Conservation (phyloP, 2,888 invertebrate species). For the Mesodorylaimus sp. region DNA sequence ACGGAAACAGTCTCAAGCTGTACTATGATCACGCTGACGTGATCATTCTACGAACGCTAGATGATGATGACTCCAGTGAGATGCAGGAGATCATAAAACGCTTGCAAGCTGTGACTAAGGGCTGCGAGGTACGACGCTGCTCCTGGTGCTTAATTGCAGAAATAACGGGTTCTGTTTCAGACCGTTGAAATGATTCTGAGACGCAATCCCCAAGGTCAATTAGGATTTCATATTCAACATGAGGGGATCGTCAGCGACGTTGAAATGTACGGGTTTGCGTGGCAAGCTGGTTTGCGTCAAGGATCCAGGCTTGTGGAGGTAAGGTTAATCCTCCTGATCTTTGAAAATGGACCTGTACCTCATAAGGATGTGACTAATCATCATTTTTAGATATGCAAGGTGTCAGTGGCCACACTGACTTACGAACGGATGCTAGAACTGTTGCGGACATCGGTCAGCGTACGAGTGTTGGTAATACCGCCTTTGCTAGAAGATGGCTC, state of each 20-base stretch:
- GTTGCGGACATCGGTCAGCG: conserved; percentile 65
- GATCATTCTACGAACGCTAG: conserved; percentile 44
- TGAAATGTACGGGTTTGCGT: conserved; percentile 44
- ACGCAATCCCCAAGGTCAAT: conserved; percentile 59
- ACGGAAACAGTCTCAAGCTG: conserved; percentile 45
- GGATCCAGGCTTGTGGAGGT: conserved; percentile 70
- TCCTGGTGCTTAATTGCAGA: not conserved
- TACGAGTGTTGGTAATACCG: conserved; percentile 61
- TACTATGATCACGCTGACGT: conserved; percentile 89
- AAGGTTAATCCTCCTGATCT: not conserved
- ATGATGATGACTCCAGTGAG: conserved; percentile 40
- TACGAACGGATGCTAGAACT: conserved; percentile 83
- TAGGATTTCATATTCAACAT: conserved; percentile 43
- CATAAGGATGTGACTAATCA: not conserved
- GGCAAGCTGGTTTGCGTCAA: conserved; percentile 60
- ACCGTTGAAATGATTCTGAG: conserved; percentile 60
- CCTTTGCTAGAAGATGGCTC: conserved; percentile 47
- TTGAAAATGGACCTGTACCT: not conserved
- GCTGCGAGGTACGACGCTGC: conserved; percentile 35
- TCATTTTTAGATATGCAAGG: conserved; percentile 50
- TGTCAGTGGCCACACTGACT: conserved; percentile 65
- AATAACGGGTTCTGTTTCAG: conserved; percentile 21
- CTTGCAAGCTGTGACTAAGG: conserved; percentile 53
- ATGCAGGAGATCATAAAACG: conserved; percentile 56
- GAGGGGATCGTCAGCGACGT: conserved; percentile 73